Base-by-base conservation (phyloP, 2,888 invertebrate species). In the Nephrotoma appendiculata region DNA sequence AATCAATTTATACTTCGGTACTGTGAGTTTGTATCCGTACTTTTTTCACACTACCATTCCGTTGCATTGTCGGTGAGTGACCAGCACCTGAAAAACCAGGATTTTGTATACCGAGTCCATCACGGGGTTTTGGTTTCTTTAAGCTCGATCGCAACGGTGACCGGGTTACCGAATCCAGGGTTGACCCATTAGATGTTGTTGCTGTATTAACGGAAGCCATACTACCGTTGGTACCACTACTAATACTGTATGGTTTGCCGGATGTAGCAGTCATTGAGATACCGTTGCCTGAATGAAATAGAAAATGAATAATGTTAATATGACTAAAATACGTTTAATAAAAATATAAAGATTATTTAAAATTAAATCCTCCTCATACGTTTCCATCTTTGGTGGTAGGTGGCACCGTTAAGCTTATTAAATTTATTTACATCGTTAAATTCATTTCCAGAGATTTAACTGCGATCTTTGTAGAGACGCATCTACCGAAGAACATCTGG, bases 21-120 rank as follows among this genome's bases (percentile, higher is more conserved):
- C 97, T 97, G 90, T 97, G 97, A 52, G 97, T 97, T 90, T 97
- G 97, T 91, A 98, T 97, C 88, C 97, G 94, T 87, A 97, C 97
- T 92, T 97, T 97, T 91, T 97, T 97, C 90, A 96, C 95, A 89
- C 97, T 97, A 0, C 96, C 97, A 89, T 97, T 97, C 87, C 97
- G 93, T 86, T 95, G 95, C 87, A 97, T 93, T 0, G 96, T 95
- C 0, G 97, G 97, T 15, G 97, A 97, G 88, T 96, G 95, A 1
- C 96, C 95, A 0, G 96, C 96, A 89, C 94, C 94, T 0, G 91
- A 91, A 87, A 91, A 91, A 41, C 95, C 95, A 0, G 97, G 97
- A 92, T 97, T 97, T 89, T 96, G 97, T 87, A 97, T 97, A 9
- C 97, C 97, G 87, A 96, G 92, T 19, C 94, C 94, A n/a, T 93